phyloP scores from a whole-genome alignment of 2,113 vertebrate genomes.

The Madoqua kirkii region DNA sequence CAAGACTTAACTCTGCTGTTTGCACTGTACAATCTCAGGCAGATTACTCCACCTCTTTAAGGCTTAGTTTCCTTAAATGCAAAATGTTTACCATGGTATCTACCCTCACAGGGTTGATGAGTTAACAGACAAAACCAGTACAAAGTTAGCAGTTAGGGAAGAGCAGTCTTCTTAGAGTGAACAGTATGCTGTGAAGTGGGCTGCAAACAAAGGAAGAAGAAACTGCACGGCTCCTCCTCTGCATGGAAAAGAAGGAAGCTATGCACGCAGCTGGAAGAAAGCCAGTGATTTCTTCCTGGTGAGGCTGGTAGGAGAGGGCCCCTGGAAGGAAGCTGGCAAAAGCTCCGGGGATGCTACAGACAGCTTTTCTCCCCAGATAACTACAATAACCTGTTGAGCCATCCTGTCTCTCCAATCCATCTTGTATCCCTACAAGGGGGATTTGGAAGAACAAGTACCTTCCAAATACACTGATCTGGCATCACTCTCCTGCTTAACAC shows the following conservation, averaged over 20 bases:
- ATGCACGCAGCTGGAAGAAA: constrained; percentile 7
- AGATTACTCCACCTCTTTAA: background rate
- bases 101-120: background rate
- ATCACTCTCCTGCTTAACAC: background rate
- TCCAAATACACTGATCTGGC: background rate
- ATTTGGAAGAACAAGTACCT: background rate
- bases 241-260: background rate
- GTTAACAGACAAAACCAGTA: background rate
- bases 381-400: background rate
- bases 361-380: background rate
- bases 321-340: constrained; percentile 9
- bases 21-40: background rate
- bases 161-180: background rate
- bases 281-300: constrained; percentile 31
- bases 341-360: background rate
- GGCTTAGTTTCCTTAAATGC: background rate
- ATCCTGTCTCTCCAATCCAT: background rate
- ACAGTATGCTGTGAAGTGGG: background rate
- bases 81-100: background rate
- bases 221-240: background rate
- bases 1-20: background rate
- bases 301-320: background rate
- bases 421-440: background rate
- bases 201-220: constrained; percentile 18
- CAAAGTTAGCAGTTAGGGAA: background rate